Base-by-base conservation (phyloP, 1,140 invertebrate genomes). In the Trachymyrmex septentrionalis region DNA sequence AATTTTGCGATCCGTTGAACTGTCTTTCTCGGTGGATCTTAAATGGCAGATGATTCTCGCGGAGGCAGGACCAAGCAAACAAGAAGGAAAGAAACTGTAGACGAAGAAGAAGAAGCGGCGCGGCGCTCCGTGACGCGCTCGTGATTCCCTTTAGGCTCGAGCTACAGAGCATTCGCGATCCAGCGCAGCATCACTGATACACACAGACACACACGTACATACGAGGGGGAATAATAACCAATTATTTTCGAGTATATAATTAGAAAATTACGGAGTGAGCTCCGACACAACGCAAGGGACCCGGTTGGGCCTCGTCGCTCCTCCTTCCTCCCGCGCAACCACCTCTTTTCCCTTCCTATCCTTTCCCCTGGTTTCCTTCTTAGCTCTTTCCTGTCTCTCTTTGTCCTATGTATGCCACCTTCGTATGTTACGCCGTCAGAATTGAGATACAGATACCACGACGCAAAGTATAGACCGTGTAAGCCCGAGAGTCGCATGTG, bases 211-310 rank as follows among this genome's bases (percentile, higher is more conserved):
- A 86, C 59, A 67, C 38, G 57, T 53, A 55, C 66, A 86, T 64
- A 63, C 57, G 69, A 86, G 66, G 93, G 63, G 85, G 92, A 92
- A 94, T 95, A 95, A 95, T 95, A 94, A 94, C 94, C 94, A 94
- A 95, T 94, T 95, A 95, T 95, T 95, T 95, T 95, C 92, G 93
- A 95, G 93, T 93, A 93, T 94, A 95, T 95, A 94, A 95, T 95
- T 94, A 95, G 94, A 95, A 95, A 94, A 95, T 95, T 95, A 94
- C 93, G 87, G 94, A 94, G 92, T 92, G 91, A 92, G 92, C 87
- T 72, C 90, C 93, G 91, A 92, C 92, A 92, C 91, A 90, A 88
- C 91, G 92, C 88, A 87, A 84, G 92, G 85, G 91, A 92, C 92
- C 88, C 64, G 77, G 75, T 72, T 87, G 64, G 64, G 90, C 86